These are phyloP conservation scores for Thomomys bottae DNA, from an alignment of 2,113 vertebrate species.

Conservation along the genomic window DNA sequence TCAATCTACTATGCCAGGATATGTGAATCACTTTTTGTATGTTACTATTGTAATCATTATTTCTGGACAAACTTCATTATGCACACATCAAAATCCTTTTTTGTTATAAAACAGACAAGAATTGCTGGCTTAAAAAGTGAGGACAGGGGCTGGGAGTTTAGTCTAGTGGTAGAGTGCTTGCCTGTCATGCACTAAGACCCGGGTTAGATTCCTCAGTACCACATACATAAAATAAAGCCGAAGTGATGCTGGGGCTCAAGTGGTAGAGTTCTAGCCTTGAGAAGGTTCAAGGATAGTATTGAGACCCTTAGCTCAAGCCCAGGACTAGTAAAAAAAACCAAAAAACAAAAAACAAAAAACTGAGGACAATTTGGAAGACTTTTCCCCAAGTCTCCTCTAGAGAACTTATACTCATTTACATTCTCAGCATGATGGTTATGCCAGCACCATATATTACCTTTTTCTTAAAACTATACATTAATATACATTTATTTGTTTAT, in stretches of 20 bases:
- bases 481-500: too few relatives aligned
- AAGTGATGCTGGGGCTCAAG: too few relatives aligned
- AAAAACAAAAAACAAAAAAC: too few relatives aligned
- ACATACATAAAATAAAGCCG: too few relatives aligned
- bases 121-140: background rate
- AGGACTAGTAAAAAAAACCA: too few relatives aligned
- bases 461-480: conserved; percentile 45
- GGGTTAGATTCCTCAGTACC: too few relatives aligned
- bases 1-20: background rate
- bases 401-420: background rate
- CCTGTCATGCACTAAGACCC: too few relatives aligned
- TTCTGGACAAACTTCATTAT: conserved; percentile 24
- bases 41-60: background rate
- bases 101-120: conserved; percentile 25
- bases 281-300: too few relatives aligned
- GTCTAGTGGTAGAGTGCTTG: too few relatives aligned
- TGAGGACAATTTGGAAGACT: background rate
- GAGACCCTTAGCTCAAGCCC: too few relatives aligned
- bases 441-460: background rate
- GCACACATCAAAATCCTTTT: conserved; percentile 11
- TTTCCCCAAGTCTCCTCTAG: background rate
- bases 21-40: conserved; percentile 32
- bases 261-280: too few relatives aligned
- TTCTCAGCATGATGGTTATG: background rate
- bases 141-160: too few relatives aligned